These are phyloP conservation scores for Cichladusa arquata DNA, from an alignment of 2,113 vertebrate species.

Conservation along the genomic window DNA sequence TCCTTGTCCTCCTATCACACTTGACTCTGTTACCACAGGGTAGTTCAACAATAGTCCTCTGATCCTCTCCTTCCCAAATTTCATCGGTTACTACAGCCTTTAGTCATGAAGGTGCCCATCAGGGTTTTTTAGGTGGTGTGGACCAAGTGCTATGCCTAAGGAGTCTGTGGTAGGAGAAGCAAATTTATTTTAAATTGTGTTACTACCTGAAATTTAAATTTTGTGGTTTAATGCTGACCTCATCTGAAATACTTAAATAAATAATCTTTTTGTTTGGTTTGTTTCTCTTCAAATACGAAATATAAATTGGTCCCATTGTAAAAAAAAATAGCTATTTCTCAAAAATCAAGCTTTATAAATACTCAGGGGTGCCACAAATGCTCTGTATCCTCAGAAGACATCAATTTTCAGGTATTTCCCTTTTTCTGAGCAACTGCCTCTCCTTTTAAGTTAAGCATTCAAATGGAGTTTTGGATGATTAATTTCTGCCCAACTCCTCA, in stretches of 20 bases:
- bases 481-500: background rate
- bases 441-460: background rate
- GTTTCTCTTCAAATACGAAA: background rate
- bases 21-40: background rate
- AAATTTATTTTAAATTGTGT: background rate
- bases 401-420: background rate
- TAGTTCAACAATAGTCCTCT: background rate
- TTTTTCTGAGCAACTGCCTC: background rate
- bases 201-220: background rate
- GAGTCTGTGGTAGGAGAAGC: background rate
- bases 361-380: background rate
- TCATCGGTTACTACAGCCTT: background rate
- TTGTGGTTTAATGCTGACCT: background rate
- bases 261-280: accelerated
- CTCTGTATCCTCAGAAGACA: background rate
- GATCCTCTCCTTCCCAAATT: background rate
- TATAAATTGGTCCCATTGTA: accelerated
- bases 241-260: background rate
- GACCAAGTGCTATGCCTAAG: background rate
- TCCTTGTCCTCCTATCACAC: background rate
- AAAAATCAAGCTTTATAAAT: background rate
- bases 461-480: background rate
- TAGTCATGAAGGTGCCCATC: background rate
- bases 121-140: background rate
- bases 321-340: background rate